phyloP scores from a whole-genome alignment of 2,113 vertebrate genomes.

The Protomyctophum bolini region DNA sequence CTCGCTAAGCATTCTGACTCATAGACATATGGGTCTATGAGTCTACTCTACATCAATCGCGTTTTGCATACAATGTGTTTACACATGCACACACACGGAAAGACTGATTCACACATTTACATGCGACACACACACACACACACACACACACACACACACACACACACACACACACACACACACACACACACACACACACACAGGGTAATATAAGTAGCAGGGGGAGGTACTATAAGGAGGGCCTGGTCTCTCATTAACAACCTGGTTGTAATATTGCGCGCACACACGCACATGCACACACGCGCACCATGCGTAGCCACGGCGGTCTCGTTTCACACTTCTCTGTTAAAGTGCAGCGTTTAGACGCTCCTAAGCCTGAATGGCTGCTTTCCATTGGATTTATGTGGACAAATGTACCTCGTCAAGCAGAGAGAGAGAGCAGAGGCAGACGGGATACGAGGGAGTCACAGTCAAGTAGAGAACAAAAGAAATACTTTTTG shows the following conservation, averaged over 20 bases:
- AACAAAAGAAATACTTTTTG: no score
- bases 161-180: neutral
- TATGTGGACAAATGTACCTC: conserved; percentile 23
- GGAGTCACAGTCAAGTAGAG: no score
- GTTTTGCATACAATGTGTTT: neutral
- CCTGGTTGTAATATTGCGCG: conserved; percentile 58
- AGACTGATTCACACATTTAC: no score
- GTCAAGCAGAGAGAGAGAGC: conserved; percentile 2
- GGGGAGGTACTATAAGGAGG: conserved; percentile 58
- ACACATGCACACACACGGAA: neutral
- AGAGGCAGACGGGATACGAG: no score
- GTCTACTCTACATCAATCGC: no score
- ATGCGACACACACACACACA: conserved; percentile 4
- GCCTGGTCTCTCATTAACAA: conserved; percentile 59
- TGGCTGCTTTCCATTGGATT: conserved; percentile 5
- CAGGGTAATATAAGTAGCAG: conserved; percentile 61
- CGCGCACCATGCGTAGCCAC: conserved; percentile 28
- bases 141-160: no score
- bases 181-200: conserved; percentile 22
- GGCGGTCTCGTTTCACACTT: conserved; percentile 52
- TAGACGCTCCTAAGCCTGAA: conserved; percentile 22
- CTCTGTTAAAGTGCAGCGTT: conserved; percentile 25
- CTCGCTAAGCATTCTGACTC: conserved; percentile 30
- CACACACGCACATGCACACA: conserved; percentile 14
- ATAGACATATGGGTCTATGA: conserved; percentile 24